A percentile compares a stretch with the other conserved stretches of the same genome.
These are phyloP conservation scores for Tetanocera ferruginea DNA, from an alignment of 2,888 invertebrate species.

Conservation along the genomic window DNA sequence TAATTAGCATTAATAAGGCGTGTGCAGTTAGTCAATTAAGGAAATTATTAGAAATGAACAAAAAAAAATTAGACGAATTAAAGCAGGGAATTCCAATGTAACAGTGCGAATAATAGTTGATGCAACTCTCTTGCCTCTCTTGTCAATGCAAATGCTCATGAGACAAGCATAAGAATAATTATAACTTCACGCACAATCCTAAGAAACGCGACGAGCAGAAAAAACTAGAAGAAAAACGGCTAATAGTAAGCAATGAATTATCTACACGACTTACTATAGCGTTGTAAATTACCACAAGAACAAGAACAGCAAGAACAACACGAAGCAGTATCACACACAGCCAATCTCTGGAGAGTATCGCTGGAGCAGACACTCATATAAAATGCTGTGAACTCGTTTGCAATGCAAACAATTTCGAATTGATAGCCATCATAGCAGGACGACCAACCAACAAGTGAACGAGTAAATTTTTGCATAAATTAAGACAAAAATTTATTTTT, in stretches of 20 bases:
- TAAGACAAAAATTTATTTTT: not conserved
- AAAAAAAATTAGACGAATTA: not conserved
- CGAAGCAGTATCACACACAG: constrained; percentile 1
- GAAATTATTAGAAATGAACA: not conserved
- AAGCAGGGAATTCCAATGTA: not conserved
- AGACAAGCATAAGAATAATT: not conserved
- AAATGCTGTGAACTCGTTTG: not conserved
- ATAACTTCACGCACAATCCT: not conserved
- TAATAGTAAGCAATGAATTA: constrained; percentile 1
- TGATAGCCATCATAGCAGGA: constrained; percentile 7
- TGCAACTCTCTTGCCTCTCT: not conserved
- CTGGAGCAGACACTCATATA: constrained; percentile 22
- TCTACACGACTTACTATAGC: not conserved
- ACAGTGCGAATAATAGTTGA: not conserved
- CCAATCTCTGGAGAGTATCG: not conserved
- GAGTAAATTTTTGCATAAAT: not conserved
- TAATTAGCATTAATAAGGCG: not conserved
- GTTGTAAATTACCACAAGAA: not conserved
- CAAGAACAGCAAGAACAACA: constrained; percentile 33
- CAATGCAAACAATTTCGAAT: not conserved
- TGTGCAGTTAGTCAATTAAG: not conserved
- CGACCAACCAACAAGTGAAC: not conserved
- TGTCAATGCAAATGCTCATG: not conserved
- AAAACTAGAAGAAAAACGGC: not conserved
- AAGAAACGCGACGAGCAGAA: not conserved